Conservation (phyloP, 2,797 vertebrate genomes). For the Gadopsis bispinosus region DNA sequence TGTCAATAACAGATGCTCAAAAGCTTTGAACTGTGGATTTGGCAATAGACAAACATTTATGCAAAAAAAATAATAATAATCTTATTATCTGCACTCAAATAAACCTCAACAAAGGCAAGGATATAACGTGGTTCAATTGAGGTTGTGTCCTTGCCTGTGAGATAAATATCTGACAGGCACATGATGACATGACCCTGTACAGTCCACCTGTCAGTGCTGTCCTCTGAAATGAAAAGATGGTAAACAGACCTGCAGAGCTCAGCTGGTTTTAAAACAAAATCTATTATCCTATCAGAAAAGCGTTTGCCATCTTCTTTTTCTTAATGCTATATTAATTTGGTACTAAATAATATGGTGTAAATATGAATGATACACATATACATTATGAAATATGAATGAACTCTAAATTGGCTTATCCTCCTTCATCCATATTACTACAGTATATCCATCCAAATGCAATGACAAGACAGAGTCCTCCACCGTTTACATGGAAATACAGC, state of each 20-base stretch:
- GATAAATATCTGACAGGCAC: constrained; percentile 56
- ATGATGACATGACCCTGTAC: constrained; percentile 33
- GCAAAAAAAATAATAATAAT: too few relatives aligned
- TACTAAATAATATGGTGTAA: not conserved
- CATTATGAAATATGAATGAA: constrained; percentile 4
- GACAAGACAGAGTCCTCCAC: constrained; percentile 9
- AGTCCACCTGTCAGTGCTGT: constrained; percentile 49
- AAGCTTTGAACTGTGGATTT: constrained; percentile 32
- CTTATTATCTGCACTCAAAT: constrained; percentile 7
- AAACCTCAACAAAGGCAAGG: constrained; percentile 29
- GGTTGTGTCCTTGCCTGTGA: constrained; percentile 28
- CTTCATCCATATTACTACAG: not conserved
- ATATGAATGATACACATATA: not conserved
- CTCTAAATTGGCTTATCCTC: constrained; percentile 1
- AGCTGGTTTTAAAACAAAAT: constrained; percentile 33
- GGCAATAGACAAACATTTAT: constrained; percentile 21
- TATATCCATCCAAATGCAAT: constrained; percentile 4
- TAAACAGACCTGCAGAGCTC: constrained; percentile 35
- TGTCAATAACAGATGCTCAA: constrained; percentile 34
- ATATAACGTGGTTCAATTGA: constrained; percentile 15
- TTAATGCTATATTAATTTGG: not conserved
- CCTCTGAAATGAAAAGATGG: constrained; percentile 41
- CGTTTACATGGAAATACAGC: not conserved
- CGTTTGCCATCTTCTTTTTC: not conserved
- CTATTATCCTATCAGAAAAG: not conserved